Conservation (phyloP, 2,888 invertebrate species). For the Brachynemurus nebulosus region DNA sequence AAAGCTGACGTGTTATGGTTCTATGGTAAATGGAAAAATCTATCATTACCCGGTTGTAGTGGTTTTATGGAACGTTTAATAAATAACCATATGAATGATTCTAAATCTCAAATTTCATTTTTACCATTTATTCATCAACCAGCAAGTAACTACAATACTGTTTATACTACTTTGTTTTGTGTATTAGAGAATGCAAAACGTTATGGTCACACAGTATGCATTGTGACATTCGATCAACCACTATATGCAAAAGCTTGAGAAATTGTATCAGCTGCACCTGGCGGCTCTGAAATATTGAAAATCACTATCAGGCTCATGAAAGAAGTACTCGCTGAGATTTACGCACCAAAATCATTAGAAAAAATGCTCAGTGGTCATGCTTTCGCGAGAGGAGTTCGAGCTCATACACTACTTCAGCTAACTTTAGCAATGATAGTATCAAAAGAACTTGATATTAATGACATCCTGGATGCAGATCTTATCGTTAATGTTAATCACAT, state of each 20-base stretch:
- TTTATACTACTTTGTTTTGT: slow-evolving; percentile 16
- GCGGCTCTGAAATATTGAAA: slow-evolving; percentile 23
- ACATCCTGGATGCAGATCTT: slow-evolving; percentile 20
- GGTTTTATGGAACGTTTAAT: slow-evolving; percentile 17
- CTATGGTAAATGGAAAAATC: slow-evolving; percentile 22
- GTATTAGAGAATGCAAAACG: slow-evolving; percentile 16
- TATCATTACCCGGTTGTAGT: slow-evolving; percentile 22
- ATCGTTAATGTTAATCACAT: slow-evolving; percentile 18
- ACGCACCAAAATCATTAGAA: slow-evolving; percentile 20
- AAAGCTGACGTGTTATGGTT: slow-evolving; percentile 21
- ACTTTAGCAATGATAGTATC: slow-evolving; percentile 23
- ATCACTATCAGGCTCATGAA: slow-evolving; percentile 19
- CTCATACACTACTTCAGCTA: slow-evolving; percentile 22
- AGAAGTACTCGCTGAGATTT: slow-evolving; percentile 16
- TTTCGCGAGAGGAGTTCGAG: slow-evolving; percentile 19
- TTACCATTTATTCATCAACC: slow-evolving; percentile 14
- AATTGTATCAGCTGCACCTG: slow-evolving; percentile 17
- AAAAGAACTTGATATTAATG: slow-evolving; percentile 23
- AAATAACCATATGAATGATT: slow-evolving; percentile 13
- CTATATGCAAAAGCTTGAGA: slow-evolving; percentile 21
- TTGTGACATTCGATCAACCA: slow-evolving; percentile 22
- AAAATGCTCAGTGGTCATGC: slow-evolving; percentile 24
- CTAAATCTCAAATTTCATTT: no score
- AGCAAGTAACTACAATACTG: slow-evolving; percentile 16
- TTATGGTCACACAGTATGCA: slow-evolving; percentile 15